phyloP scores from a whole-genome alignment of 1,140 invertebrate genomes.

The Micrasema minimum region DNA sequence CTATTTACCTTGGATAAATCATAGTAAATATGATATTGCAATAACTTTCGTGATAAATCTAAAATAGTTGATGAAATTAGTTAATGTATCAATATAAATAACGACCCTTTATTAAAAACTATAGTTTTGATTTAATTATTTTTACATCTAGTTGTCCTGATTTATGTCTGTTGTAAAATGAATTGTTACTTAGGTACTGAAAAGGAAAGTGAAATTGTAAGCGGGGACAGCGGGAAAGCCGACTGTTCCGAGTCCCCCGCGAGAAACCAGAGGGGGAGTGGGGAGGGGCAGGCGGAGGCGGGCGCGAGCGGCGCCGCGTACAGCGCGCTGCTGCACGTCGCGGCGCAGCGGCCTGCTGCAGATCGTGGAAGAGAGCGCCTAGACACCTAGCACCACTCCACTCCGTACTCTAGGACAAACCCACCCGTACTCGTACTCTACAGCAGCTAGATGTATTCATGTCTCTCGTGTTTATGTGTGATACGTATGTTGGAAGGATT shows the following conservation, averaged over 20 bases:
- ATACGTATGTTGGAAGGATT: slow-evolving; percentile 14
- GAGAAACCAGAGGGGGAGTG: slow-evolving; percentile 35
- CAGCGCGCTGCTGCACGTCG: slow-evolving; percentile 22
- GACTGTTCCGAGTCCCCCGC: slow-evolving; percentile 15
- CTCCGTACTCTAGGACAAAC: neutral
- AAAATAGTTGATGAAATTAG: no score
- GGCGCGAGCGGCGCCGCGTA: slow-evolving; percentile 11
- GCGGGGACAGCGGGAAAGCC: neutral
- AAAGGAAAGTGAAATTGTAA: slow-evolving; percentile 17
- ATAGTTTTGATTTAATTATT: no score
- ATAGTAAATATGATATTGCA: no score
- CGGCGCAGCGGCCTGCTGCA: slow-evolving; percentile 44
- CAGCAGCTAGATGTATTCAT: neutral
- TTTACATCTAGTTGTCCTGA: no score
- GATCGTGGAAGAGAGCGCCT: slow-evolving; percentile 40
- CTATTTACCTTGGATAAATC: no score
- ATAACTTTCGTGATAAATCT: no score
- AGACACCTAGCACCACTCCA: neutral
- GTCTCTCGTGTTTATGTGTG: slow-evolving; percentile 20
- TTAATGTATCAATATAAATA: no score
- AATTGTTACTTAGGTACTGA: slow-evolving; percentile 19
- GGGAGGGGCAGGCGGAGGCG: slow-evolving; percentile 37
- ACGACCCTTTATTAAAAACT: no score
- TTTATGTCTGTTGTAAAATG: no score
- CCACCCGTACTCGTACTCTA: neutral